Conservation (phyloP, 1,140 invertebrate genomes). For the Drosophila seguyi region DNA sequence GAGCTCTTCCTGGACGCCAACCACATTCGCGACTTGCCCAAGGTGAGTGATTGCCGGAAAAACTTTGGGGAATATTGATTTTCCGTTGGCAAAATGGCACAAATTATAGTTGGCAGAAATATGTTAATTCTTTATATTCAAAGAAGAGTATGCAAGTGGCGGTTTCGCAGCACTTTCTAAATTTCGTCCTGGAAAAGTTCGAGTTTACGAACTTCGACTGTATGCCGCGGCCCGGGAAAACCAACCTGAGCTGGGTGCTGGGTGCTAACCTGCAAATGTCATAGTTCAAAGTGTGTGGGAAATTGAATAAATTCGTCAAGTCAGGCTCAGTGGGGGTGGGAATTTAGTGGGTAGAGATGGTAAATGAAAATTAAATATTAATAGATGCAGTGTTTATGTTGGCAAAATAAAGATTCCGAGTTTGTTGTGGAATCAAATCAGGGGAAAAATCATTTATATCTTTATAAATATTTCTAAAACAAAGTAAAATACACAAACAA, state of each 20-base stretch:
- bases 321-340: neutral
- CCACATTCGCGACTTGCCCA: conserved; percentile 98
- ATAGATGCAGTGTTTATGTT: conserved; percentile 19
- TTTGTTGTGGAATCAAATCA: neutral
- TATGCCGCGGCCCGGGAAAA: conserved; percentile 23
- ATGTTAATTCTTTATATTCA: neutral
- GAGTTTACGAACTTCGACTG: conserved; percentile 1
- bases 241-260: conserved; percentile 10
- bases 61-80: neutral
- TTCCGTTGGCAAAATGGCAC: neutral
- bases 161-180: no score
- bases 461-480: neutral
- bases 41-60: conserved; percentile 88
- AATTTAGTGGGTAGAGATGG: conserved; percentile 18
- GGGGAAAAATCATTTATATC: no score
- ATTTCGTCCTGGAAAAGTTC: neutral
- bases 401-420: neutral
- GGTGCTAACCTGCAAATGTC: conserved; percentile 32
- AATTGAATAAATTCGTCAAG: conserved; percentile 30
- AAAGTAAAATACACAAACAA: neutral
- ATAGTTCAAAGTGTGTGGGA: conserved; percentile 53
- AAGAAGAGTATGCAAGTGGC: no score
- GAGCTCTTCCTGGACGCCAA: conserved; percentile 99
- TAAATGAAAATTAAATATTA: conserved; percentile 37
- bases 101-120: no score